Base-by-base conservation (phyloP, 2,888 invertebrate genomes). In the Tipula vernalis region DNA sequence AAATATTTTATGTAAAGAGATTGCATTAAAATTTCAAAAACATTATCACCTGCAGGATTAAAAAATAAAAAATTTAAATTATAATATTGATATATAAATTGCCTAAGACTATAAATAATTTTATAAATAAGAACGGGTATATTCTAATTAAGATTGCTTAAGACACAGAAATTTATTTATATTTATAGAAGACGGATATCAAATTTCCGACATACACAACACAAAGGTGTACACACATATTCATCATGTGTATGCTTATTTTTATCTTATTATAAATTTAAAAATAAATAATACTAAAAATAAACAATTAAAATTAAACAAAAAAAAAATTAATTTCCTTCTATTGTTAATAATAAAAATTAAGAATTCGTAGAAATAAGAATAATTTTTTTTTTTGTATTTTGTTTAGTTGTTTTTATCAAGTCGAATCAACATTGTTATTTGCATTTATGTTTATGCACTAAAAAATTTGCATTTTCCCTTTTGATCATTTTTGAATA, bases 261-360 rank as follows among this genome's bases (percentile, higher is more conserved):
- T 71, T 71, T 71, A 71, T 71, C 71, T 71, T 71, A 71, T 18
- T 28, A 71, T 28, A 28, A 71, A 71, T 71, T 71, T 71, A 71
- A 71, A 71, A 71, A 71, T 71, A 71, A 71, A 71, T 71, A 71
- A 71, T 71, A 71, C 71, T 71, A 71, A 71, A 71, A 71, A 71
- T 71, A 71, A 71, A 71, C 71, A 71, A 71, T 71, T 71, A 71
- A 71, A 71, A 28, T 71, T 71, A 71, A 71, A 71, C 28, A 71
- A 71, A 71, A 71, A 28, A 71, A 71, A 71, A 71, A 10, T 71
- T 71, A 71, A 71, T 71, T 71, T 71, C 71, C 71, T 71, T 71
- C 71, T 71, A 71, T 71, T 71, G 71, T 71, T 71, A 71, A 28
- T 71, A 71, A 71, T 71, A 71, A 71, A 71, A 71, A 71, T 28